phyloP scores from a whole-genome alignment of 2,113 vertebrate genomes.

The Puffinus mauretanicus region DNA sequence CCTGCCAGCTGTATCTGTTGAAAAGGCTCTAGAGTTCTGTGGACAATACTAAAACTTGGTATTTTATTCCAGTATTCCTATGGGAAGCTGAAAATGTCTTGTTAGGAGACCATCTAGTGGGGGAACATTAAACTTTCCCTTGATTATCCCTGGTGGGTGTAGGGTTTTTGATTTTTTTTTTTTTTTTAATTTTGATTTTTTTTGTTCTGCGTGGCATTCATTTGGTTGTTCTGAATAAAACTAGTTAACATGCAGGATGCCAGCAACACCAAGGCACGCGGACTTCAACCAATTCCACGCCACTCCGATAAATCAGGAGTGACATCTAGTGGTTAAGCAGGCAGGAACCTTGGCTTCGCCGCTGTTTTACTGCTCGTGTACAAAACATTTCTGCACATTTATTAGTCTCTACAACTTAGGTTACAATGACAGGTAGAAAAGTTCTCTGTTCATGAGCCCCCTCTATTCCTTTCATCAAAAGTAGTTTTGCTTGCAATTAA shows the following conservation, averaged over 20 bases:
- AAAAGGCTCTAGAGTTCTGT: background rate
- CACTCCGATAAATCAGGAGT: background rate
- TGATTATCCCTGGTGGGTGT: background rate
- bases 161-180: background rate
- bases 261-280: rapidly evolving
- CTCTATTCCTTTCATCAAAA: background rate
- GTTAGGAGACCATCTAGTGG: background rate
- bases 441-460: background rate
- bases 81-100: background rate
- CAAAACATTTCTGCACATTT: background rate
- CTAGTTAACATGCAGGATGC: background rate
- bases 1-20: background rate
- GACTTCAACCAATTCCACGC: rapidly evolving
- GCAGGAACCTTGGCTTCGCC: background rate
- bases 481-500: background rate
- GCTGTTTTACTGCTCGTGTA: rapidly evolving
- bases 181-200: background rate
- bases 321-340: background rate
- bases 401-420: too few relatives aligned
- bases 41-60: background rate
- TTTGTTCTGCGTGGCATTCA: background rate
- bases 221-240: background rate
- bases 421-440: background rate
- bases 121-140: background rate
- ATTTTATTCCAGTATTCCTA: background rate